Percentiles rank a stretch among this genome's conserved stretches.
phyloP scores from a whole-genome alignment of 2,797 vertebrate genomes.

The Manis javanica region DNA sequence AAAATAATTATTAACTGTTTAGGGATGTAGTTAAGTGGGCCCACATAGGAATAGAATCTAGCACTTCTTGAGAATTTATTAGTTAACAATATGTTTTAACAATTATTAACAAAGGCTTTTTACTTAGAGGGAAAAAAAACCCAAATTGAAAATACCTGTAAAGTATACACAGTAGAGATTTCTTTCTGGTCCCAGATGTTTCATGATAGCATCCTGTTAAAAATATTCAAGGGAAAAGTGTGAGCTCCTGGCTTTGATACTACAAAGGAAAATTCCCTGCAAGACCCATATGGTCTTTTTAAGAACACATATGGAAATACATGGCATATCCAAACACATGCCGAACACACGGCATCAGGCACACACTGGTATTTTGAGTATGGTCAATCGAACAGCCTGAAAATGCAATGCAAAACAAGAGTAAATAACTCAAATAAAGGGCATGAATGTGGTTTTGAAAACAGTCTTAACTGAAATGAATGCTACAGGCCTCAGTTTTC shows the following conservation, averaged over 20 bases:
- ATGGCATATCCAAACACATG: neutral
- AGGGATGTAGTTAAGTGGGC: neutral
- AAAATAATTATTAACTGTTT: neutral
- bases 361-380: neutral
- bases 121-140: neutral
- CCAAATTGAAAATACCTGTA: neutral
- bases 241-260: neutral
- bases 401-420: neutral
- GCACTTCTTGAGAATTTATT: neutral
- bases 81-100: neutral
- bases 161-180: neutral
- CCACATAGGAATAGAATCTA: neutral
- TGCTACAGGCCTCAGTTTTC: neutral
- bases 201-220: neutral
- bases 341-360: neutral
- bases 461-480: neutral
- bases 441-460: neutral
- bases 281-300: neutral
- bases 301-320: neutral
- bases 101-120: neutral
- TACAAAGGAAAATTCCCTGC: neutral
- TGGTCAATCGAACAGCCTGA: neutral
- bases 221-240: conserved; percentile 17
- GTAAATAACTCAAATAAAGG: neutral
- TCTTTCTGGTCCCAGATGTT: neutral